These are phyloP conservation scores for Anser brachyrhynchus DNA, from an alignment of 2,113 vertebrate genomes.

Conservation along the genomic window DNA sequence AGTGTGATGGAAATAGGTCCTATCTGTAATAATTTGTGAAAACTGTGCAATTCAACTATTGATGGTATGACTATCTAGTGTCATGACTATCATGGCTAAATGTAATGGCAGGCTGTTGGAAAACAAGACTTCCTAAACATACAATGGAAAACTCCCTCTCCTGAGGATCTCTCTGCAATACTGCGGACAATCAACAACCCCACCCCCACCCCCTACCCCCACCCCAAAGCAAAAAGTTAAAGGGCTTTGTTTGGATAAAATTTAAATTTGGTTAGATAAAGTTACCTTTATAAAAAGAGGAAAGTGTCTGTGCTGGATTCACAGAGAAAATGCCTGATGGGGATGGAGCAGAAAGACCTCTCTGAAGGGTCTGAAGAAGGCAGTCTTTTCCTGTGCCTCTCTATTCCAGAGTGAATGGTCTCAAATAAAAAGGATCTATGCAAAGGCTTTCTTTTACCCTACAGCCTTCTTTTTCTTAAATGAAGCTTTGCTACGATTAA, in stretches of 20 bases:
- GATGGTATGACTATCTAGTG: neutral
- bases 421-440: neutral
- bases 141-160: neutral
- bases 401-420: neutral
- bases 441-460: neutral
- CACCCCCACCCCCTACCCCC: neutral
- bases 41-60: neutral
- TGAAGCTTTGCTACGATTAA: neutral
- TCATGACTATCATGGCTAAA: neutral
- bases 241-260: neutral
- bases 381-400: neutral
- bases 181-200: neutral
- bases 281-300: neutral
- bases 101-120: neutral
- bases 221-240: neutral
- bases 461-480: neutral
- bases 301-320: neutral
- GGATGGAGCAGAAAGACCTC: neutral
- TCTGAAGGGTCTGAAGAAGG: neutral
- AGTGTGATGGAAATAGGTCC: neutral
- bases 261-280: neutral
- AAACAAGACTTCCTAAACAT: neutral
- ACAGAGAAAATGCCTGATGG: neutral
- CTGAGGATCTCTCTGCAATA: neutral
- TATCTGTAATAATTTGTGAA: neutral